Percentiles rank a stretch among this genome's conserved stretches.
These are phyloP conservation scores for Stichodactyla mertensii DNA, from an alignment of 64 coral and sea anemone species.

Conservation along the genomic window DNA sequence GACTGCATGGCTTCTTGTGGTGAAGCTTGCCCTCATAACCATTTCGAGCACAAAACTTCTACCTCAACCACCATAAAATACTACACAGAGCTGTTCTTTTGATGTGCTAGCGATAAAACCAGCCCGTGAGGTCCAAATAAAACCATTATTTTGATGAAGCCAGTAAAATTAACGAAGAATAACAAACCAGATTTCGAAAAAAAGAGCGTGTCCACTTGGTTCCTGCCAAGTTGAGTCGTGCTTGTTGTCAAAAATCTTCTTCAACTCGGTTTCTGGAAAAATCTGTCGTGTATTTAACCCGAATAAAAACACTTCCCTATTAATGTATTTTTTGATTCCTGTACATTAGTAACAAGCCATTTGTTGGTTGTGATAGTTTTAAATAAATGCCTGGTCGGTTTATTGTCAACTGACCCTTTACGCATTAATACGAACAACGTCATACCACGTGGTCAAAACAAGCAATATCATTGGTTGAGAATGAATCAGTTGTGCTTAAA, in stretches of 20 bases:
- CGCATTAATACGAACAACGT: not conserved
- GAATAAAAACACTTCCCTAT: not conserved
- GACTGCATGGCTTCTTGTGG: conserved; percentile 11
- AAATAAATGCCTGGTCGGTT: conserved; percentile 19
- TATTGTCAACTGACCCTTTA: conserved; percentile 18
- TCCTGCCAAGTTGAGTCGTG: not conserved
- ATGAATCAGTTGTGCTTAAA: too few relatives aligned
- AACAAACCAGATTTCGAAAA: conserved; percentile 10
- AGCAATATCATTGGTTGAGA: not conserved
- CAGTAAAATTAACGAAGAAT: not conserved
- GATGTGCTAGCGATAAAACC: not conserved
- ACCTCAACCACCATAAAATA: conserved; percentile 5
- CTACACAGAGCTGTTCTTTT: not conserved
- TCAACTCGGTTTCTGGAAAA: not conserved
- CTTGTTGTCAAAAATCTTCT: not conserved
- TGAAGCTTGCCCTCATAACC: not conserved
- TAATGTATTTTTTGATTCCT: conserved; percentile 2
- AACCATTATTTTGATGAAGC: not conserved
- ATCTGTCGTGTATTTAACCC: not conserved
- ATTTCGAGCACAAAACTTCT: not conserved
- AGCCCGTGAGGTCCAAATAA: not conserved
- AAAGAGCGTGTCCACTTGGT: not conserved
- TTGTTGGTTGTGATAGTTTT: conserved; percentile 14
- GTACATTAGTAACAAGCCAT: conserved; percentile 2
- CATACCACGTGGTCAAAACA: not conserved